These are phyloP conservation scores for Tineola bisselliella DNA, from an alignment of 2,888 invertebrate genomes.

Conservation along the genomic window DNA sequence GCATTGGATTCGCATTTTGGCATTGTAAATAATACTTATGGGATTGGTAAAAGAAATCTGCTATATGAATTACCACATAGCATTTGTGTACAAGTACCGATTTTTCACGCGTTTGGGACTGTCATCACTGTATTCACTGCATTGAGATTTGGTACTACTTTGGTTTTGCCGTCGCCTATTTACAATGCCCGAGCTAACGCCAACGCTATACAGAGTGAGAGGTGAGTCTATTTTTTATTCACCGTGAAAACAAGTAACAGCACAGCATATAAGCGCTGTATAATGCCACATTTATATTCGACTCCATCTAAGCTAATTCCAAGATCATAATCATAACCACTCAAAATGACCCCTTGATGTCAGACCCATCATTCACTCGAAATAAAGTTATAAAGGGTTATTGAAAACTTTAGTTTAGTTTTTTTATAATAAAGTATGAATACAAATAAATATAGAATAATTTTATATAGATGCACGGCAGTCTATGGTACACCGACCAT, in stretches of 20 bases:
- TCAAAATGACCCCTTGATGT: too few species aligned
- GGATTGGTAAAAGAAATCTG: slow-evolving; percentile 66
- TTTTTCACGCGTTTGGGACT: slow-evolving; percentile 88
- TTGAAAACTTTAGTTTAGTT: too few species aligned
- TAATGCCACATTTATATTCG: too few species aligned
- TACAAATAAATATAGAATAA: too few species aligned
- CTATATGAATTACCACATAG: slow-evolving; percentile 55
- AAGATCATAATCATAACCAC: too few species aligned
- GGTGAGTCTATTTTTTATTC: slow-evolving; percentile 60
- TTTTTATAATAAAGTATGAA: too few species aligned
- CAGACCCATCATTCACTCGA: too few species aligned
- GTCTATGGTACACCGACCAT: slow-evolving; percentile 88
- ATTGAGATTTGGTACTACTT: slow-evolving; percentile 69
- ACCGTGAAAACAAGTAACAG: too few species aligned
- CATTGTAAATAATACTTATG: slow-evolving; percentile 80
- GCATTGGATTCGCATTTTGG: slow-evolving; percentile 77
- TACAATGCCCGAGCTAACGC: slow-evolving; percentile 73
- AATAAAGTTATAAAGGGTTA: too few species aligned
- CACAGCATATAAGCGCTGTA: too few species aligned
- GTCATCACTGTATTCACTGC: slow-evolving; percentile 69
- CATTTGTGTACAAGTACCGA: slow-evolving; percentile 75
- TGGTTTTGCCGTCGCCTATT: slow-evolving; percentile 69
- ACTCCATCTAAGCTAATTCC: too few species aligned
- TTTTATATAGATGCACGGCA: slow-evolving; percentile 70
- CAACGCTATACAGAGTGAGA: slow-evolving; percentile 73